Evolutionary conservation across 2,888 invertebrate species (phyloP), one percentile per base, ranked within the genome.

Genomic region (Mythimna loreyi): DNA sequence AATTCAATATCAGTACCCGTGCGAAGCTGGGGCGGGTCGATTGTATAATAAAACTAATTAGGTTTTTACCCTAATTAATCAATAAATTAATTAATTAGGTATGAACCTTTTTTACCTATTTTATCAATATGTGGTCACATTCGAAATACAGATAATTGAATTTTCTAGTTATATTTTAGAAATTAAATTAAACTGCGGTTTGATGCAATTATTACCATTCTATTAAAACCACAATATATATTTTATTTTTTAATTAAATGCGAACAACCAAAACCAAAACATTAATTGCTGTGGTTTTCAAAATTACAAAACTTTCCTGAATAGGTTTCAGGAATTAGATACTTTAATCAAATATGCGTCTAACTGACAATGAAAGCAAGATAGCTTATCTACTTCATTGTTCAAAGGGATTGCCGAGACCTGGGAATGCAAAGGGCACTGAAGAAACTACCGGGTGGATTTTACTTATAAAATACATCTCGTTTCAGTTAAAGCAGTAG

Each of bases 81-180:
- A n/a, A n/a, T n/a, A n/a, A n/a, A n/a, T n/a, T n/a, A n/a, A n/a
- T n/a, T n/a, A n/a, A n/a, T n/a, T 19, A 19, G 2, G 19, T 43
- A 19, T 1, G 43, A n/a, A n/a, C n/a, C n/a, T 28, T 3, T 19
- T 19, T 19, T 43, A 43, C 6, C 19, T 28, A 40, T 6, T 28
- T 28, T 28, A 45, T 7, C 16, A 60, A 60, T 30, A 30, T 8
- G 19, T 13, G n/a, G 0, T 52, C 5, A 19, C 19, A 50, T 23
- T 23, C 23, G 19, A 30, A 43, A 40, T 23, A 4, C 28, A 28
- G 28, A 2, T 30, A 40, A 66, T 66, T 23, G n/a, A 50, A 40
- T 50, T 23, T 23, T n/a, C 23, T 23, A n/a, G n/a, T 50, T 6
- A 30, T 66, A n/a, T 50, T 63, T 40, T 30, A 16, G 21, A 63